phyloP scores from a whole-genome alignment of 2,797 vertebrate genomes.

The Emys orbicularis region DNA sequence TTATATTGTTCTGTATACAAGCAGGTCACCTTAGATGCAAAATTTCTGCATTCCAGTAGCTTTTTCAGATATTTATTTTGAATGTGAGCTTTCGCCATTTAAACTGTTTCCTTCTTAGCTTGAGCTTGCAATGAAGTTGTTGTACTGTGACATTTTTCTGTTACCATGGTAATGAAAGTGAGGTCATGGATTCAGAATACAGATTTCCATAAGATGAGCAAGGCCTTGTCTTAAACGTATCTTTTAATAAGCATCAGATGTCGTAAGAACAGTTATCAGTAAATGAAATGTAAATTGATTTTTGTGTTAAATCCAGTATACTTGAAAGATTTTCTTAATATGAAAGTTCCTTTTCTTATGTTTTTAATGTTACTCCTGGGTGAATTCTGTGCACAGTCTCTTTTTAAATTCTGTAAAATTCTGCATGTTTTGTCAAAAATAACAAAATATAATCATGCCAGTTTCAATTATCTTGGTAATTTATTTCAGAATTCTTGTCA shows the following conservation, averaged over 20 bases:
- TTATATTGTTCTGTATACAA: neutral
- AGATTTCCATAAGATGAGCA: neutral
- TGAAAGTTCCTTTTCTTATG: slow-evolving; percentile 18
- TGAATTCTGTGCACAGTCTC: no score
- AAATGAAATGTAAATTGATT: neutral
- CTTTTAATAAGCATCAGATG: neutral
- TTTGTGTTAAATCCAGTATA: neutral
- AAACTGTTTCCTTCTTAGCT: neutral
- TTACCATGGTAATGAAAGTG: slow-evolving; percentile 14
- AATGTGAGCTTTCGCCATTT: neutral
- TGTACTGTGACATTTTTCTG: slow-evolving; percentile 27
- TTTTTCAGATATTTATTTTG: neutral
- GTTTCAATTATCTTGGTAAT: no score
- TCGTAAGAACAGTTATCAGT: neutral
- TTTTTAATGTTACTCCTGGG: neutral
- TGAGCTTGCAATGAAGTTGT: neutral
- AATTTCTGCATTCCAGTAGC: neutral
- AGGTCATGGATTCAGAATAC: neutral
- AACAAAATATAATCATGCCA: no score
- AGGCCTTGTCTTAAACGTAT: neutral
- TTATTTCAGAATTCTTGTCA: no score
- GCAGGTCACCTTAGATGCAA: neutral
- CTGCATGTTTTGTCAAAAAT: no score
- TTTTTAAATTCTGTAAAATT: neutral
- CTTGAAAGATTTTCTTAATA: slow-evolving; percentile 11